Evolutionary conservation across 2,113 vertebrate genomes (phyloP), one percentile per base, ranked within the genome.

Genomic region (Galbula dea): DNA sequence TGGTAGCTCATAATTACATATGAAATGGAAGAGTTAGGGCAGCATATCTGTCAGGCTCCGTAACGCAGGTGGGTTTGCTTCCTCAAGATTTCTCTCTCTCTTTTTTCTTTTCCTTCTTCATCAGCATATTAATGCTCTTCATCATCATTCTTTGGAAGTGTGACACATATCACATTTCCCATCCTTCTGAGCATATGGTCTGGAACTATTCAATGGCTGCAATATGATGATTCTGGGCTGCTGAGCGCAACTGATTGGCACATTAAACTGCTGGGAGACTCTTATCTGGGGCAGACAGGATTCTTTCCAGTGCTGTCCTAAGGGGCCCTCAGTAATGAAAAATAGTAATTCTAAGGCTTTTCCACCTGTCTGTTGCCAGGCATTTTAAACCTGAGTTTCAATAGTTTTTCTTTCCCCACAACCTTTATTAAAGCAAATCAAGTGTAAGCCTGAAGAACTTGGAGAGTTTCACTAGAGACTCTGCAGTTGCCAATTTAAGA

Each of bases 221-320:
- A 88, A 69, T 96, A 76, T 59, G 73, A 96, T 94, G 87, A 97
- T 96, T 96, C 82, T 16, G 15, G 93, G 88, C 94, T 97, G 91
- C 96, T 96, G 94, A 97, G 91, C 91, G 34, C 94, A 96, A 95
- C 95, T 97, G 96, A 97, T 89, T 97, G 97, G 93, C 90, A 95
- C 93, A 95, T 97, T 97, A 97, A 96, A 96, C 96, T 97, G 77
- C 91, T 91, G 94, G 90, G 93, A 96, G 83, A 96, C 94, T 96
- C 94, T 97, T 97, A 96, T 94, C 94, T 96, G 83, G 88, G 52
- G 73, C 85, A 96, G 93, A 93, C 89, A 97, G 95, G 92, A 97
- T 96, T 95, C 88, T 96, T 97, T 91, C 82, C 85, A 95, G 75
- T 94, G 84, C 66, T 82, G 79, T 95, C 95, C 95, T 95, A 75